Evolutionary conservation across 1,140 invertebrate species (phyloP).

Genomic region (Papilio glaucus): DNA sequence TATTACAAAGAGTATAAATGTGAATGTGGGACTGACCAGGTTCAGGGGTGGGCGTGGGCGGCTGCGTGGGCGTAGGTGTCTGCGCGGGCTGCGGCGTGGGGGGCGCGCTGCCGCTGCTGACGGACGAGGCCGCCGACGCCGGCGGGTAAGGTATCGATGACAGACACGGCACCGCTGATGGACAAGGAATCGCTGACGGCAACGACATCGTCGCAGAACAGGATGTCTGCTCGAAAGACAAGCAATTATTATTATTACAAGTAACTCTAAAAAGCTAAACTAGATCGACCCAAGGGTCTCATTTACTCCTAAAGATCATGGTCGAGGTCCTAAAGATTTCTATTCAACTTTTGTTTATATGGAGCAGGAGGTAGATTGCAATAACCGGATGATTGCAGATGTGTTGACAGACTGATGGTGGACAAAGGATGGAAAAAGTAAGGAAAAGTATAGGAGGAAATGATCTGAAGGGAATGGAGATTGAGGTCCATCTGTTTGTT

Average conservation of each 20-base stretch:
- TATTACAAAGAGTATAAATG: neutral
- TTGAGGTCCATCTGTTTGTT: too few species aligned
- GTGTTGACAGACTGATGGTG: too few species aligned
- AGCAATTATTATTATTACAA: neutral
- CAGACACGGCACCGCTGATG: slow-evolving; percentile 27
- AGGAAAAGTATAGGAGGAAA: too few species aligned
- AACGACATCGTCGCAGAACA: slow-evolving; percentile 35
- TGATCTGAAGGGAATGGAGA: neutral
- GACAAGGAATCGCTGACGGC: slow-evolving; percentile 32
- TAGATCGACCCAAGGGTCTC: too few species aligned
- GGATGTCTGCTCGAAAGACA: slow-evolving; percentile 41
- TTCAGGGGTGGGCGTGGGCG: slow-evolving; percentile 69
- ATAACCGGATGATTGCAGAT: too few species aligned
- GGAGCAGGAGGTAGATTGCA: too few species aligned
- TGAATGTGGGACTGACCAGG: slow-evolving; percentile 56
- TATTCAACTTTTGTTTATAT: too few species aligned
- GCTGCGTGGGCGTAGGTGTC: slow-evolving; percentile 62
- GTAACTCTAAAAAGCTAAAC: neutral
- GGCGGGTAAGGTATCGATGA: slow-evolving; percentile 34
- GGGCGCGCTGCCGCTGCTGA: slow-evolving; percentile 51
- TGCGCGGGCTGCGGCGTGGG: slow-evolving; percentile 65
- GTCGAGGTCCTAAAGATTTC: too few species aligned
- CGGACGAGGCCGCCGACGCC: slow-evolving; percentile 40
- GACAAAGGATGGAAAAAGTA: too few species aligned
- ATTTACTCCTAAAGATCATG: too few species aligned